These are phyloP conservation scores for Sarcophilus harrisii DNA, from an alignment of 2,797 vertebrate species.

Conservation along the genomic window DNA sequence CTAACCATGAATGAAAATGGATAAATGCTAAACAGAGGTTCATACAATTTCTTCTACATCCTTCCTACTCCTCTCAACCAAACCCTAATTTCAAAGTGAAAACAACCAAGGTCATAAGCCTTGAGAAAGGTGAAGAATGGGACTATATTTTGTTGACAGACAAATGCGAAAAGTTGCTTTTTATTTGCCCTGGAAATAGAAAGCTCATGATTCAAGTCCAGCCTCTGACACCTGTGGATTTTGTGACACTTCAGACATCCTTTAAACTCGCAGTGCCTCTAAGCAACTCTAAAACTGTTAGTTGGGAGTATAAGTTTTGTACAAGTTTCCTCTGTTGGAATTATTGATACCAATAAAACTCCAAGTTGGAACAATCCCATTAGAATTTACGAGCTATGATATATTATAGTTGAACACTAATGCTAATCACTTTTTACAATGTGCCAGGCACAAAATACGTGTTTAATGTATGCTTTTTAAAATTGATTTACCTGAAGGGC, in stretches of 20 bases:
- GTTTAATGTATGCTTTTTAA: not conserved
- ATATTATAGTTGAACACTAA: not conserved
- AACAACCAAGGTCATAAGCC: not conserved
- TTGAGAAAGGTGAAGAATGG: not conserved
- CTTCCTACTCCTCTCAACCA: not conserved
- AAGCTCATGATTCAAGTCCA: not conserved
- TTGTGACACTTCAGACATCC: not conserved
- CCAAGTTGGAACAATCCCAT: not conserved
- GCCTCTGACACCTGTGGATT: not conserved
- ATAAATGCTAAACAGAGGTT: not conserved
- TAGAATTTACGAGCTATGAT: not conserved
- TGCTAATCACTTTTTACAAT: not conserved
- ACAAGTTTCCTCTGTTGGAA: not conserved
- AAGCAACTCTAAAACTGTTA: not conserved
- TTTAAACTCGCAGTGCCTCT: not conserved
- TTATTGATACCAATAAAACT: not conserved
- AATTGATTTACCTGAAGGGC: not conserved
- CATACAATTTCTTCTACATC: not conserved
- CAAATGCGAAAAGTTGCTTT: not conserved
- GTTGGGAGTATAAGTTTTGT: not conserved
- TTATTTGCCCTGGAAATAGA: not conserved
- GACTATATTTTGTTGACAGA: not conserved
- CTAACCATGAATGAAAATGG: not conserved
- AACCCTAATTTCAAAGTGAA: not conserved
- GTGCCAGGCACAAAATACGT: not conserved